phyloP scores from a whole-genome alignment of 2,113 vertebrate species.

The Elaphurus davidianus region DNA sequence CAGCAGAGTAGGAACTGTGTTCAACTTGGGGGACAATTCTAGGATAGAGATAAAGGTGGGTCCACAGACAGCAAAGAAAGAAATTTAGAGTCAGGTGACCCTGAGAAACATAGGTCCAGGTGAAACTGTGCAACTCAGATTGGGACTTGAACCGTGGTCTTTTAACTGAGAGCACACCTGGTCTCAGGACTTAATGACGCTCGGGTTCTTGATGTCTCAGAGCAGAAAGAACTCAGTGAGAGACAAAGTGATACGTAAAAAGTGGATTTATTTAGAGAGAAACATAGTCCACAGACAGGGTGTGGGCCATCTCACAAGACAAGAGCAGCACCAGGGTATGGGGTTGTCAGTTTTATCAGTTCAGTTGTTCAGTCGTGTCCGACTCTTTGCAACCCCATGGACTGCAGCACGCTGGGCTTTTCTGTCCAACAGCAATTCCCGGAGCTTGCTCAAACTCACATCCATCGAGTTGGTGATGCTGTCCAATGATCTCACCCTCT shows the following conservation, averaged over 20 bases:
- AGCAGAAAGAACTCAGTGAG: not conserved
- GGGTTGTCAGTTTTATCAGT: not conserved
- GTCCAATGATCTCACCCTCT: not conserved
- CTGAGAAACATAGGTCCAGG: not conserved
- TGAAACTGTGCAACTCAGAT: not conserved
- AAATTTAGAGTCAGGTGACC: not conserved
- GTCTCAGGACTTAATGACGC: not conserved
- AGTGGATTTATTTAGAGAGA: not conserved
- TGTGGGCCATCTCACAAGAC: not conserved
- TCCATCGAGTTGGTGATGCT: not conserved
- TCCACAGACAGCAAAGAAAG: not conserved
- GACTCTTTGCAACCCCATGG: not conserved
- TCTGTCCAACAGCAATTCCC: not conserved
- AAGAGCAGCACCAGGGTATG: not conserved
- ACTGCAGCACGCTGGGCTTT: not conserved
- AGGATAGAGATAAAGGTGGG: not conserved
- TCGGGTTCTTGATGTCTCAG: not conserved
- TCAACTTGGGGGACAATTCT: not conserved
- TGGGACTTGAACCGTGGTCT: not conserved
- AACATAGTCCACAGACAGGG: not conserved
- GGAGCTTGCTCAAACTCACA: not conserved
- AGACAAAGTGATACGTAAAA: not conserved
- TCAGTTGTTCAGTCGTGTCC: accelerated
- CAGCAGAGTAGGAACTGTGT: not conserved
- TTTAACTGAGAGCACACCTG: not conserved